Conservation (phyloP, 2,888 invertebrate species). For the Andrena praecox region DNA sequence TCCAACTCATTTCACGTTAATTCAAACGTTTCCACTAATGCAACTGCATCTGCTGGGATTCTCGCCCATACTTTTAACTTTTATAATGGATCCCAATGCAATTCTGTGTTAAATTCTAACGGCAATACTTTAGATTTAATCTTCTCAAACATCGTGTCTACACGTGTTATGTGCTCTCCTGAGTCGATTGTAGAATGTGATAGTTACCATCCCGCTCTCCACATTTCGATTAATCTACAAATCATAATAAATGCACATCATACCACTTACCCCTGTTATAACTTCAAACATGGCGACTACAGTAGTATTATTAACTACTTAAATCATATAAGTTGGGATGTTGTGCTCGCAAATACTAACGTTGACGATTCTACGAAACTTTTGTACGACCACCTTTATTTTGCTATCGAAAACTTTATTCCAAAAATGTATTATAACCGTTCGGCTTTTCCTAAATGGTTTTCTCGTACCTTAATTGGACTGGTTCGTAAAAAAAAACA, state of each 20-base stretch:
- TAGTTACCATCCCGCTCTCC: slow-evolving; percentile 8
- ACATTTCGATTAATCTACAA: slow-evolving; percentile 14
- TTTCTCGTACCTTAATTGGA: background rate
- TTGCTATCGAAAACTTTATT: slow-evolving; percentile 12
- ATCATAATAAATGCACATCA: background rate
- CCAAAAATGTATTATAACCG: slow-evolving; percentile 5
- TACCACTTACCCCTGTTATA: slow-evolving; percentile 8
- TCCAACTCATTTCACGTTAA: background rate
- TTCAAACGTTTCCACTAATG: background rate
- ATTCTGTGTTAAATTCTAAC: background rate
- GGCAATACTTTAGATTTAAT: background rate
- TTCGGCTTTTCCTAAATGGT: slow-evolving; percentile 5
- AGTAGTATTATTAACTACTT: slow-evolving; percentile 10
- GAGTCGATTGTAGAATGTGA: slow-evolving; percentile 2
- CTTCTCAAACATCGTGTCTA: background rate
- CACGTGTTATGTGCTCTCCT: background rate
- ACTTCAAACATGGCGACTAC: slow-evolving; percentile 5
- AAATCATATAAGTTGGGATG: background rate
- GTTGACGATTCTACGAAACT: slow-evolving; percentile 1
- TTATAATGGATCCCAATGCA: background rate
- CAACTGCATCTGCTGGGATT: background rate
- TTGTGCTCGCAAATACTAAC: background rate
- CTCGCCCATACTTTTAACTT: background rate
- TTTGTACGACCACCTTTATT: slow-evolving; percentile 1
- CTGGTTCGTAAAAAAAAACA: background rate